A percentile compares a stretch with the other conserved stretches of the same genome.
These are phyloP conservation scores for Bucco capensis DNA, from an alignment of 2,113 vertebrate genomes.

Conservation along the genomic window DNA sequence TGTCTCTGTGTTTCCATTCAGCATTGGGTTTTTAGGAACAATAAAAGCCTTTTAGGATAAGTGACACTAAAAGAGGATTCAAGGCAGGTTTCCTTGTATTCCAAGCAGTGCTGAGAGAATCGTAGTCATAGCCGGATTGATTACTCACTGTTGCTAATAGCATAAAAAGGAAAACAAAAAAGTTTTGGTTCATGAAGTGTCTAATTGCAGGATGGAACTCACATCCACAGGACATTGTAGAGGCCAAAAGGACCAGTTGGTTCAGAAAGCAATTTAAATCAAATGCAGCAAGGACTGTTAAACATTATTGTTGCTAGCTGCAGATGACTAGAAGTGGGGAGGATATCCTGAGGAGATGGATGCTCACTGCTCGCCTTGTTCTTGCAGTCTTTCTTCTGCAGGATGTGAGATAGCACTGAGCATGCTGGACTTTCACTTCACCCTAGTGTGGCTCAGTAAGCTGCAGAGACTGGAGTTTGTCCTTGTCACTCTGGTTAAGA, in stretches of 20 bases:
- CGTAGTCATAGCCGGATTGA: background rate
- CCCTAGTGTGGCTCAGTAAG: background rate
- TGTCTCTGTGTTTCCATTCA: conserved; percentile 22
- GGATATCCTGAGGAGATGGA: background rate
- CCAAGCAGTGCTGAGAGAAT: conserved; percentile 19
- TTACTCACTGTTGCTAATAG: conserved; percentile 20
- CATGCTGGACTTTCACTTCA: accelerated
- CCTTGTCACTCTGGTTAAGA: background rate
- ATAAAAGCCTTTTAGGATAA: conserved; percentile 18
- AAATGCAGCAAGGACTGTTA: background rate
- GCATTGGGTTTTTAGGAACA: background rate
- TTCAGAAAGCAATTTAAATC: background rate
- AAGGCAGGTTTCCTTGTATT: conserved; percentile 12
- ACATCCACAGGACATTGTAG: background rate
- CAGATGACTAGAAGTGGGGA: background rate
- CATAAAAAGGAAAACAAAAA: background rate
- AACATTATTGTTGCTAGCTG: background rate
- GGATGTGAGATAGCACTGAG: accelerated
- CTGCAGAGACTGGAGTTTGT: accelerated
- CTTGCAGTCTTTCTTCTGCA: background rate
- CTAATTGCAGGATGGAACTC: background rate
- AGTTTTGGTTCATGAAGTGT: background rate
- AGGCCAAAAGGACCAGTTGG: background rate
- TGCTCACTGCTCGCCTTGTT: no score
- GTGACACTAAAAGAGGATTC: conserved; percentile 20